Evolutionary conservation across 2,797 vertebrate species (phyloP).

Genomic region (Poliocrania exsul): DNA sequence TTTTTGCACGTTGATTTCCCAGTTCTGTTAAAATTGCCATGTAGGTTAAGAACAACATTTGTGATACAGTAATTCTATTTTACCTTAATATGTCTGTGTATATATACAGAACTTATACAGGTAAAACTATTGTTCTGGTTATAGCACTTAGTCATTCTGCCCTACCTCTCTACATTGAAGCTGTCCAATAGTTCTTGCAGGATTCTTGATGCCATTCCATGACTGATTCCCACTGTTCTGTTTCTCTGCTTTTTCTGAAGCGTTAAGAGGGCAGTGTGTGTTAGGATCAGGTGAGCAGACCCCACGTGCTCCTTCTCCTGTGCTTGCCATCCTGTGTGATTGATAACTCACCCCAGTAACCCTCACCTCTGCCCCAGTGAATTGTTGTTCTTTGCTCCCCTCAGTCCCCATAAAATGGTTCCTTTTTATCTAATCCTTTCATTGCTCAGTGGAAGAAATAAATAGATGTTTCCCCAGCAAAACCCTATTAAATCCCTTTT

Average conservation of each 20-base stretch:
- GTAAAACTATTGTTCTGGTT: not conserved
- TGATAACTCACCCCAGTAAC: not conserved
- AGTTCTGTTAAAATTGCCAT: not conserved
- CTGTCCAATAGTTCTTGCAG: not conserved
- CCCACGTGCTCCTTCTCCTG: constrained; percentile 10
- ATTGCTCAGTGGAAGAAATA: not conserved
- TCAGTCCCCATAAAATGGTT: not conserved
- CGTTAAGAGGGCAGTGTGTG: constrained; percentile 19
- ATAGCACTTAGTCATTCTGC: not conserved
- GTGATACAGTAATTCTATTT: not conserved
- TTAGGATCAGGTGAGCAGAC: constrained; percentile 68
- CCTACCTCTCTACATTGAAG: not conserved
- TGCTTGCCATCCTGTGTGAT: not conserved
- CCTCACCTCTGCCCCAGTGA: not conserved
- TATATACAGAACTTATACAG: not conserved
- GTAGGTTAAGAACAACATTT: not conserved
- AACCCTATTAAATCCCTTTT: not conserved
- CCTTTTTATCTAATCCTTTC: not conserved
- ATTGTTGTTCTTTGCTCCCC: not conserved
- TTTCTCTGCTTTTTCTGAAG: constrained; percentile 9
- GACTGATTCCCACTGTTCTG: not conserved
- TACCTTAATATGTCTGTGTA: not conserved
- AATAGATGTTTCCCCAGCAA: not conserved
- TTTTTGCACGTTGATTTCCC: not conserved
- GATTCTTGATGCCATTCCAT: not conserved